A percentile compares a stretch with the other conserved stretches of the same genome.
Evolutionary conservation across 2,888 invertebrate genomes (phyloP).

Genomic region (Siphonodentalium dalli): DNA sequence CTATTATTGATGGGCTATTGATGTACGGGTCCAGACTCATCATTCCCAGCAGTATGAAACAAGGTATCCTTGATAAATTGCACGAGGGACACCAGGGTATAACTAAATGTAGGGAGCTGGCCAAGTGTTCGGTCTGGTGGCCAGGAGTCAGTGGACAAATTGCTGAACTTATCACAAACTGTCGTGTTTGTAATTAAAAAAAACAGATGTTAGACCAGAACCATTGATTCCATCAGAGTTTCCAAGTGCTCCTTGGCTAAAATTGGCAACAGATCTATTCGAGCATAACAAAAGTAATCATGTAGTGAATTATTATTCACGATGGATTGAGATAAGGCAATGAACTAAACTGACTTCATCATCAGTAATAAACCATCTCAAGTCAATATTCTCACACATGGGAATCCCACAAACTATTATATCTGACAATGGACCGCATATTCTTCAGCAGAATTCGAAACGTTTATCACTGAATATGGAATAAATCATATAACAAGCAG

Average conservation of each 20-base stretch:
- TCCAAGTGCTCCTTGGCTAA: constrained; percentile 36
- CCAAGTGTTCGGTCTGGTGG: constrained; percentile 30
- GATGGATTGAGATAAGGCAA: constrained; percentile 27
- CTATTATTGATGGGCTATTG: constrained; percentile 14
- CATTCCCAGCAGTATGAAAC: constrained; percentile 18
- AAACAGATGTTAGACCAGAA: constrained; percentile 23
- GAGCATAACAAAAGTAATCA: constrained; percentile 26
- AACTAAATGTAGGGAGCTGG: constrained; percentile 32
- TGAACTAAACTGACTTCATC: constrained; percentile 10
- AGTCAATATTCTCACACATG: constrained; percentile 29
- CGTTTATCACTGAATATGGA: constrained; percentile 23
- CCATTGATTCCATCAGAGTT: constrained; percentile 27
- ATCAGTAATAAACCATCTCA: constrained; percentile 22
- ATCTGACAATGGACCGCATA: constrained; percentile 23
- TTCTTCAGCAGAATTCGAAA: constrained; percentile 14
- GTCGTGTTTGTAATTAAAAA: constrained; percentile 24
- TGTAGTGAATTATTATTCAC: constrained; percentile 34
- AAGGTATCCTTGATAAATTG: constrained; percentile 24
- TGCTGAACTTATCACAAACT: constrained; percentile 25
- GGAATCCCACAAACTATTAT: constrained; percentile 24
- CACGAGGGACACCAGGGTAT: constrained; percentile 32
- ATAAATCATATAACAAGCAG: constrained; percentile 25
- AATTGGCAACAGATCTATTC: constrained; percentile 34
- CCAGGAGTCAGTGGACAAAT: constrained; percentile 21
- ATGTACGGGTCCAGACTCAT: constrained; percentile 19